Evolutionary conservation across 2,888 invertebrate genomes (phyloP), one percentile per base, ranked within the genome.

Genomic region (Phaonia tiefii): DNA sequence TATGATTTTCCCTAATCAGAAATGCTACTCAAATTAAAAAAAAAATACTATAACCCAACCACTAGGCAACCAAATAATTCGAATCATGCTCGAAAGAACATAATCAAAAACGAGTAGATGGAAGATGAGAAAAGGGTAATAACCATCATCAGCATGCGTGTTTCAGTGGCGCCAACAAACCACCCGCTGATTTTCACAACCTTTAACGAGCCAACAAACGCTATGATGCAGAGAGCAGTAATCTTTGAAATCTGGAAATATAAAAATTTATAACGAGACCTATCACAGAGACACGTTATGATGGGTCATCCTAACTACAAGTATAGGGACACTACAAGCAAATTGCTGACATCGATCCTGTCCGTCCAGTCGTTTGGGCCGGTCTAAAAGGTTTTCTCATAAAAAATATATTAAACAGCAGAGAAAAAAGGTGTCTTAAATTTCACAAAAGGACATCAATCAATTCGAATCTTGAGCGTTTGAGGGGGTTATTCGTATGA

Each of bases 141-240:
- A 58, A 88, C 86, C 86, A 67, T 31, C n/a, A 71, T 73, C 70
- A 77, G 77, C 70, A 77, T 80, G 77, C 77, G 80, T 81, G 77
- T 75, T 78, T 86, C 87, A 87, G 85, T 89, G 89, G 89, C 89
- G 89, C 89, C 89, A 89, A 84, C 84, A 82, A 82, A 88, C 89
- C 89, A 86, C 89, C 89, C 84, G 89, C 88, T 88, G 89, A 85
- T 84, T 86, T 85, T 84, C 85, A 84, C 83, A 82, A 78, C 80
- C 75, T 81, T 75, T 72, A 75, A 72, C 39, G 58, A 74, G 66
- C 63, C 63, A 63, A 63, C 63, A 63, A 63, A 63, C 63, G 63
- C 63, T 63, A 13, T 13, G 44, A 54, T 25, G 13, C 54, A 13
- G 22, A 54, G 54, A 8, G 44, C 44, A 44, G 44, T 11, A 13